Evolutionary conservation across 2,797 vertebrate species (phyloP).

Genomic region (Masticophis lateralis): DNA sequence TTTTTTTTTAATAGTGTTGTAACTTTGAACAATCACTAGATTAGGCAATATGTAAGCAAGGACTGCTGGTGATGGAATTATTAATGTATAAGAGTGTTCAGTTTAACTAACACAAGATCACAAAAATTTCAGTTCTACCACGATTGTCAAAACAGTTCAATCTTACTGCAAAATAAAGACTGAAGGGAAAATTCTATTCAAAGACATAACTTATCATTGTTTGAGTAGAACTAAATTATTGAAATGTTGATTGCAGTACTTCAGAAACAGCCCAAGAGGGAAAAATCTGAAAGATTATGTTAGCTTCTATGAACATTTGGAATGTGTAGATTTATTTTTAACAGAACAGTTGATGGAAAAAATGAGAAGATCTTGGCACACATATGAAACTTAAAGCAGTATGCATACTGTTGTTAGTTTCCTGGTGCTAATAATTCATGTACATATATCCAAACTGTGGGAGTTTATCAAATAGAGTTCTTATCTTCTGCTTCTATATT

Average conservation of each 20-base stretch:
- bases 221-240: background rate
- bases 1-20: background rate
- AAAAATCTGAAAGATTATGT: background rate
- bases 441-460: background rate
- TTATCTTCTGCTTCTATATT: background rate
- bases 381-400: background rate
- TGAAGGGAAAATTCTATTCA: background rate
- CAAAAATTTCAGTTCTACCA: background rate
- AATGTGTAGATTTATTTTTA: slow-evolving; percentile 21
- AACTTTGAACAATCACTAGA: background rate
- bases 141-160: background rate
- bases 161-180: background rate
- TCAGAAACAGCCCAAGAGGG: background rate
- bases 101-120: slow-evolving; percentile 4
- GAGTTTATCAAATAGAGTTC: background rate
- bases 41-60: background rate
- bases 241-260: slow-evolving; percentile 19
- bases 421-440: background rate
- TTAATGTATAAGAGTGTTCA: slow-evolving; percentile 34
- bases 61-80: background rate
- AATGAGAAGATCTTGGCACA: background rate
- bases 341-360: slow-evolving; percentile 1
- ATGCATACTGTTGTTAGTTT: background rate
- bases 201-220: background rate
- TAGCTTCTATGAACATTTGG: background rate